Conservation (phyloP, 1,140 invertebrate species). For the Caenorhabditis remanei region DNA sequence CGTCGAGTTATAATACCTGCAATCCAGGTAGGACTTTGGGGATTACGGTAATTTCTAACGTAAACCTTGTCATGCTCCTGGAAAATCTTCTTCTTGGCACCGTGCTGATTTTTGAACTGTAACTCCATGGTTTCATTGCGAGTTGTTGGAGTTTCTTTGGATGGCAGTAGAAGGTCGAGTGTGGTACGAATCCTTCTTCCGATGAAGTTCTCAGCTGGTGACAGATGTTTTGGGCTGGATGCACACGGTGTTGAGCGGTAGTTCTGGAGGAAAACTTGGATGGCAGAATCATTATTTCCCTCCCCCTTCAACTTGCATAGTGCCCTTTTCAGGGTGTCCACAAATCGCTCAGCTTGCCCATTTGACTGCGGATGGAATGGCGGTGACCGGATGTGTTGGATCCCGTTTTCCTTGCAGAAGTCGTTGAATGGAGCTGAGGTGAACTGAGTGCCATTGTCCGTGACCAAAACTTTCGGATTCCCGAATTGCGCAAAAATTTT, state of each 20-base stretch:
- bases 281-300: too few relatives aligned
- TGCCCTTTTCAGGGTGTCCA: too few relatives aligned
- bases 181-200: neutral
- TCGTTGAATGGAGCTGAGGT: conserved; percentile 72
- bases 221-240: neutral
- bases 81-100: too few relatives aligned
- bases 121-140: neutral
- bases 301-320: too few relatives aligned
- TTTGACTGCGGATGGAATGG: conserved; percentile 73
- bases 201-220: conserved; percentile 14
- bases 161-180: neutral
- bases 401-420: conserved; percentile 70
- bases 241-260: conserved; percentile 24
- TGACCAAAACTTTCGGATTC: conserved; percentile 71
- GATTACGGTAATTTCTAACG: neutral
- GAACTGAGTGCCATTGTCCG: conserved; percentile 78
- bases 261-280: too few relatives aligned
- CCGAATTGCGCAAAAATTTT: conserved; percentile 69
- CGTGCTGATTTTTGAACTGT: neutral
- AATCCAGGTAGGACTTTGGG: neutral
- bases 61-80: neutral
- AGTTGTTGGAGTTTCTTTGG: neutral
- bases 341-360: too few relatives aligned
- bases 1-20: neutral
- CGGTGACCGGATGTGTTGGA: conserved; percentile 67